Base-by-base conservation (phyloP, 92 coral and sea anemone genomes). In the Chrysogorgia sp. region DNA sequence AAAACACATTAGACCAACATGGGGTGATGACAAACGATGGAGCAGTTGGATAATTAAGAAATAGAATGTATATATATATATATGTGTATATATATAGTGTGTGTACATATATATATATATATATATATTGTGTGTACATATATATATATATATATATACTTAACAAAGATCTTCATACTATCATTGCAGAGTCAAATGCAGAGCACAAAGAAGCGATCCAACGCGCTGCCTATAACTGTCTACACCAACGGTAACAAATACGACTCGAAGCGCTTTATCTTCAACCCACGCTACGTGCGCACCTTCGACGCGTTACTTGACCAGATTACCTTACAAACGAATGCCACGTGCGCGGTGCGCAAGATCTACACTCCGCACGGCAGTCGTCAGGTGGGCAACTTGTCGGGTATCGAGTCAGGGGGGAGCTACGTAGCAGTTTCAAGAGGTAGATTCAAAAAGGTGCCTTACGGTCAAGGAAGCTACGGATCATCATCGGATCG, bases 161-260 rank as follows among this genome's bases (percentile, higher is more conserved):
- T n/a, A n/a, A n/a, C 23, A n/a, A 1, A 3, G 13, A 59, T 59
- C n/a, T 63, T 31, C 14, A n/a, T 30, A 2, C 3, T 68, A 13
- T 3, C 19, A 30, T 49, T 7, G 21, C 58, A 32, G 34, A 68
- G 56, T 49, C 56, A 41, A 49, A 68, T 41, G 75, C n/a, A n/a
- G n/a, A 35, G 58, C 0, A 1, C 75, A 31, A 21, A 47, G 14
- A 68, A 29, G 37, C 63, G 34, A 15, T 1, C n/a, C 23, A 68
- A 6, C 58, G 58, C 45, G 6, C 40, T 43, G 3, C 75, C 75
- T 45, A 68, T 68, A 0, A 68, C 75, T 4, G 75, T 68, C 57
- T 68, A 41, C 75, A 68, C 58, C 17, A 68, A 68, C 41, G 75
- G 75, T n/a, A 68, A 68, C 75, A 41, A 68, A 31, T 68, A 68